A percentile compares a stretch with the other conserved stretches of the same genome.
These are phyloP conservation scores for Cheilosia soror DNA, from an alignment of 2,888 invertebrate species.

Conservation along the genomic window DNA sequence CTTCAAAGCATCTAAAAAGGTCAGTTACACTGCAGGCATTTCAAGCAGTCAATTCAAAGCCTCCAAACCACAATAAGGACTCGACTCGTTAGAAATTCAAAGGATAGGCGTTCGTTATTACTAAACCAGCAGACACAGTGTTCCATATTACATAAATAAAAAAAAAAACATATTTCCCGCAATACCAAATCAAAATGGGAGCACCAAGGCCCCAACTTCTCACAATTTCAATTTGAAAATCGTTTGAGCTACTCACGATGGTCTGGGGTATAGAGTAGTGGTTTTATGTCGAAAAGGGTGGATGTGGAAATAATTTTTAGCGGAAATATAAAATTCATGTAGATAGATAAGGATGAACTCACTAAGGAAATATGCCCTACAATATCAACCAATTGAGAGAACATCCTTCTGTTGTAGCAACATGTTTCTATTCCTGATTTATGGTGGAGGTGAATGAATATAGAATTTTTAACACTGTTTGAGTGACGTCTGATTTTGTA, in stretches of 20 bases:
- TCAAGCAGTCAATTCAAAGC: slow-evolving; percentile 9
- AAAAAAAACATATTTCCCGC: slow-evolving; percentile 25
- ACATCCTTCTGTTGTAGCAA: slow-evolving; percentile 18
- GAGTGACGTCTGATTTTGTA: slow-evolving; percentile 24
- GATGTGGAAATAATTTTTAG: slow-evolving; percentile 7
- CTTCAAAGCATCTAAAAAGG: slow-evolving; percentile 6
- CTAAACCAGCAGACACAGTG: slow-evolving; percentile 24
- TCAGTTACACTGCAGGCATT: slow-evolving; percentile 43
- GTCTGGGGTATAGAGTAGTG: not conserved
- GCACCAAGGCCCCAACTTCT: not conserved
- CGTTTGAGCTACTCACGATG: slow-evolving; percentile 15
- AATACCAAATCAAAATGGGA: slow-evolving; percentile 17
- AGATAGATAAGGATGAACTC: slow-evolving; percentile 42
- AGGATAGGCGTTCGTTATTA: not conserved
- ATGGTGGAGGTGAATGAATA: slow-evolving; percentile 20
- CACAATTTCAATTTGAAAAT: slow-evolving; percentile 30
- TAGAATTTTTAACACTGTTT: slow-evolving; percentile 21
- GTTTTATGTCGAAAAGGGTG: not conserved
- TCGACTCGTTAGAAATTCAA: slow-evolving; percentile 5
- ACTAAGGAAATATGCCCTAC: slow-evolving; percentile 26
- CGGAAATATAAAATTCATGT: slow-evolving; percentile 46
- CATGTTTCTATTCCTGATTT: slow-evolving; percentile 29
- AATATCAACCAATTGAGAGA: slow-evolving; percentile 24
- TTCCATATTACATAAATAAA: slow-evolving; percentile 29
- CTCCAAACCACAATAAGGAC: slow-evolving; percentile 9